These are phyloP conservation scores for Sitophilus oryzae DNA, from an alignment of 1,140 invertebrate species.

Conservation along the genomic window DNA sequence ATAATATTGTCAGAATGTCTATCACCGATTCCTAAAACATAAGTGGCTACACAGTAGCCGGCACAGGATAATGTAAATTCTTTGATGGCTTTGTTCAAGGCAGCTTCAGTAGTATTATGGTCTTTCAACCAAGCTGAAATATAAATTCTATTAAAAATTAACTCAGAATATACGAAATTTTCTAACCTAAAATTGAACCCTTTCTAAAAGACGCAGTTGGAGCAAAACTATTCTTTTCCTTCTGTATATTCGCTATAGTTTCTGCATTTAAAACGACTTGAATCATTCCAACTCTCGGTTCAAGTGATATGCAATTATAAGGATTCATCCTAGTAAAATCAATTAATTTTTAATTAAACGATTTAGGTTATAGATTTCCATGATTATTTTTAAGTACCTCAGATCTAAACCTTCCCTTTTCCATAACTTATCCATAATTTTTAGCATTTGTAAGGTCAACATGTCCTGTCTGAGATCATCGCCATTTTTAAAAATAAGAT, in stretches of 20 bases:
- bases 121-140: slow-evolving; percentile 81
- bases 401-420: slow-evolving; percentile 86
- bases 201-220: slow-evolving; percentile 83
- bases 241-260: slow-evolving; percentile 96
- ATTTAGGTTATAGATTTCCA: slow-evolving; percentile 8
- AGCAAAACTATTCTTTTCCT: slow-evolving; percentile 77
- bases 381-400: slow-evolving; percentile 48
- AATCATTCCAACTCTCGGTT: slow-evolving; percentile 86
- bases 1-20: slow-evolving; percentile 99
- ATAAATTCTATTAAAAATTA: background rate
- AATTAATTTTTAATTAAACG: slow-evolving; percentile 5
- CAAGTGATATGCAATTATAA: slow-evolving; percentile 93
- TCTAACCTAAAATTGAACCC: slow-evolving; percentile 65
- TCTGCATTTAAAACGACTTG: slow-evolving; percentile 90
- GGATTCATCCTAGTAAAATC: slow-evolving; percentile 75
- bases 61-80: slow-evolving; percentile 96
- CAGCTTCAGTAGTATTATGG: slow-evolving; percentile 67
- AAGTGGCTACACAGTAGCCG: slow-evolving; percentile 98
- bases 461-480: slow-evolving; percentile 97
- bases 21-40: slow-evolving; percentile 95
- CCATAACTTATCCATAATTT: slow-evolving; percentile 96
- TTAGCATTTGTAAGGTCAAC: slow-evolving; percentile 93
- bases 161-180: background rate
- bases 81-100: slow-evolving; percentile 88
- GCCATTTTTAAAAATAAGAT: slow-evolving; percentile 94